Percentiles rank a stretch among this genome's conserved stretches.
Conservation (phyloP, 2,888 invertebrate genomes). For the Diplolepis rosae region DNA sequence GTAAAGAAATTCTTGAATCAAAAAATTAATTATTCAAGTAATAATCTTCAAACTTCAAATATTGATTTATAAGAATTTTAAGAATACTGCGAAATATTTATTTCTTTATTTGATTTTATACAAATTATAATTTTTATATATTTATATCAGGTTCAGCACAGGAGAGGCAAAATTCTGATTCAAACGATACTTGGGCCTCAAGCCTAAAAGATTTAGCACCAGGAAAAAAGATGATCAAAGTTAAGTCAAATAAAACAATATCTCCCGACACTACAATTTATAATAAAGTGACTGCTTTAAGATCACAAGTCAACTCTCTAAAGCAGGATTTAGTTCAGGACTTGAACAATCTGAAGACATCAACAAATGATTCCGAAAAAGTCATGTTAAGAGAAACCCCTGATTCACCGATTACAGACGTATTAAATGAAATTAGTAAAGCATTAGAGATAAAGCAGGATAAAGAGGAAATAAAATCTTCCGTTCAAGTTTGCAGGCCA, state of each 20-base stretch:
- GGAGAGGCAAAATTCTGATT: not conserved
- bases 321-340: conserved; percentile 13
- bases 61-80: not conserved
- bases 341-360: not conserved
- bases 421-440: conserved; percentile 19
- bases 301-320: conserved; percentile 22
- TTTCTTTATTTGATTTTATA: not conserved
- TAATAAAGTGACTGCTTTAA: not conserved
- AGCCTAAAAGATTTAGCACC: not conserved
- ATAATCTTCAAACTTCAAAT: too few relatives aligned
- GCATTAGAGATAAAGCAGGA: conserved; percentile 3
- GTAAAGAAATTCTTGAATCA: not conserved
- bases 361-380: not conserved
- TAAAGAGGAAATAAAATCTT: not conserved
- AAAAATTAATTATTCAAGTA: not conserved
- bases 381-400: not conserved
- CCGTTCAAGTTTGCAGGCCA: not conserved
- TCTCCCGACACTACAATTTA: conserved; percentile 13
- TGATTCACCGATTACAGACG: not conserved
- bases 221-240: not conserved
- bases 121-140: conserved; percentile 23
- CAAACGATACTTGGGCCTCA: not conserved
- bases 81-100: not conserved
- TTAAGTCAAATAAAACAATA: conserved; percentile 12
- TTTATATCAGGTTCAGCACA: conserved; percentile 34